Percentiles rank a stretch among this genome's conserved stretches.
Evolutionary conservation across 2,888 invertebrate genomes (phyloP).

Genomic region (Yponomeuta sedellus): DNA sequence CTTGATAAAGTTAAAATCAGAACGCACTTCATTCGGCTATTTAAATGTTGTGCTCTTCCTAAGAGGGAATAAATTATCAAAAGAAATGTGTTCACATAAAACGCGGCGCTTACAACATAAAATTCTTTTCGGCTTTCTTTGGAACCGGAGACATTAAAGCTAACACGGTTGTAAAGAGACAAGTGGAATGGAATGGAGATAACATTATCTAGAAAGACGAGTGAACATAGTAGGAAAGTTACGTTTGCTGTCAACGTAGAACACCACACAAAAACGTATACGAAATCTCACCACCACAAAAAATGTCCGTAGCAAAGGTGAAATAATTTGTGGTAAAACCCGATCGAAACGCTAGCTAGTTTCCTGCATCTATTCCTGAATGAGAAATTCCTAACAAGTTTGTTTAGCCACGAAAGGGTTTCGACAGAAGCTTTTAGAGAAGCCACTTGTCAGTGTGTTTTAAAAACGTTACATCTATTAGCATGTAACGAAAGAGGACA

Average conservation of each 20-base stretch:
- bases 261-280: not conserved
- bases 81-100: conserved; percentile 5
- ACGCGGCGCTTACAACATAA: conserved; percentile 1
- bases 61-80: conserved; percentile 6
- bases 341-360: not conserved
- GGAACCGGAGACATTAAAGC: conserved; percentile 10
- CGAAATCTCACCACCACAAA: not conserved
- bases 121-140: conserved; percentile 9
- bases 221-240: not conserved
- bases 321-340: not conserved
- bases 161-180: conserved; percentile 1
- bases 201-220: conserved; percentile 8
- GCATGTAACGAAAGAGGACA: not conserved
- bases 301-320: not conserved
- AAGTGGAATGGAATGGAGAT: conserved; percentile 13
- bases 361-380: not conserved
- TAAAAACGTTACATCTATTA: conserved; percentile 10
- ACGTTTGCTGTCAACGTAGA: not conserved
- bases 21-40: not conserved
- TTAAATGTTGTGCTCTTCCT: not conserved
- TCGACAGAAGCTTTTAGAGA: not conserved
- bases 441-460: not conserved
- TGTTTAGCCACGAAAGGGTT: not conserved
- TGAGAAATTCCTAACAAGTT: not conserved
- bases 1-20: conserved; percentile 1